Evolutionary conservation across 2,797 vertebrate genomes (phyloP).

Genomic region (Euthynnus affinis): DNA sequence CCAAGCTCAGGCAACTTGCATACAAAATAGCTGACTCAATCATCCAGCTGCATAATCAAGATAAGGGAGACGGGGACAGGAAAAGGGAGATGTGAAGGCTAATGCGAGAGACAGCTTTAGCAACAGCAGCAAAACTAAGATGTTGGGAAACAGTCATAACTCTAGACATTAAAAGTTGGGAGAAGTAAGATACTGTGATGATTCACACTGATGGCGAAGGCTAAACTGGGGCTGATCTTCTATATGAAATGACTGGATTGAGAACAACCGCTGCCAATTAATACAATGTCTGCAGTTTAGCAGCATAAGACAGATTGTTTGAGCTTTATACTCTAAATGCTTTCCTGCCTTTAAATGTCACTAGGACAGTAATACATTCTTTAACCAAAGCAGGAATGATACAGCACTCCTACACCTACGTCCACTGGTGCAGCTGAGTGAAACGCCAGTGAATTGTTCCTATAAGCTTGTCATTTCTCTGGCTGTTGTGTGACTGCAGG

Average conservation of each 20-base stretch:
- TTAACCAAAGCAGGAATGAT: conserved; percentile 39
- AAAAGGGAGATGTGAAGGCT: conserved; percentile 74
- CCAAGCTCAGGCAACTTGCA: conserved; percentile 88
- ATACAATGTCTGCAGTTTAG: conserved; percentile 10
- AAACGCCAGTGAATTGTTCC: conserved; percentile 33
- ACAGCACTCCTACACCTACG: conserved; percentile 46
- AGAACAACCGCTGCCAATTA: conserved; percentile 23
- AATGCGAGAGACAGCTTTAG: conserved; percentile 72
- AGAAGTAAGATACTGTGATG: conserved; percentile 34
- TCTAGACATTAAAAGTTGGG: conserved; percentile 62
- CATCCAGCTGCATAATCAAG: conserved; percentile 92
- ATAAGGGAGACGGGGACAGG: conserved; percentile 84
- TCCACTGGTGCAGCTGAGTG: conserved; percentile 24
- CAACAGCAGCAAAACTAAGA: conserved; percentile 75
- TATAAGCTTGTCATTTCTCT: conserved; percentile 36
- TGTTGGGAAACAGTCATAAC: conserved; percentile 61
- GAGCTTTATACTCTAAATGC: conserved; percentile 28
- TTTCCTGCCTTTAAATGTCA: conserved; percentile 46
- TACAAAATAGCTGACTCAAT: conserved; percentile 94
- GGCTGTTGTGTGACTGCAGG: conserved; percentile 29
- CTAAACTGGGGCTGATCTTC: conserved; percentile 34
- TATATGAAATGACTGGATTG: conserved; percentile 26
- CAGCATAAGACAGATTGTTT: conserved; percentile 31
- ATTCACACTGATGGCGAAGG: conserved; percentile 46
- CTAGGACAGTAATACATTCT: conserved; percentile 26